Conservation (phyloP, 2,113 vertebrate genomes). For the Phyllostomus discolor region DNA sequence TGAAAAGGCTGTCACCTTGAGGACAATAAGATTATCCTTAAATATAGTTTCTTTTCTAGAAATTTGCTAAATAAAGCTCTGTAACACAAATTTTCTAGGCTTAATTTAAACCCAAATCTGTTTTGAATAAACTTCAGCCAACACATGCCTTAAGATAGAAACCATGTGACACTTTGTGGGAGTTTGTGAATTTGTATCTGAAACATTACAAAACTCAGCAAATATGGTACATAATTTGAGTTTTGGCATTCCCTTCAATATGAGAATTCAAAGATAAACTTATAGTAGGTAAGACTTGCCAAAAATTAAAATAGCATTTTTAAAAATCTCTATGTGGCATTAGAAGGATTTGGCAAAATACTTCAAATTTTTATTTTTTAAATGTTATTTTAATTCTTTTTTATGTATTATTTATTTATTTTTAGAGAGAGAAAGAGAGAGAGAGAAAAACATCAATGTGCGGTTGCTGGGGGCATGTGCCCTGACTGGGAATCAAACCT, state of each 20-base stretch:
- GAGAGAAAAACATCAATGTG: too few species aligned
- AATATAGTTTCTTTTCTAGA: constrained; percentile 46
- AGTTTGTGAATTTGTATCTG: constrained; percentile 38
- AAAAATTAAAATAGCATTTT: constrained; percentile 67
- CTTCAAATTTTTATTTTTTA: constrained; percentile 47
- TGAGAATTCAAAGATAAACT: constrained; percentile 57
- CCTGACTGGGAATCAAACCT: too few species aligned
- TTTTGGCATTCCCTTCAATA: constrained; percentile 41
- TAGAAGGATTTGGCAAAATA: constrained; percentile 36
- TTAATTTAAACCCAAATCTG: constrained; percentile 64
- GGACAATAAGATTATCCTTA: constrained; percentile 36
- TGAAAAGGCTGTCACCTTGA: constrained; percentile 36
- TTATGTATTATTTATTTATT: too few species aligned
- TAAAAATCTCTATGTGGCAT: constrained; percentile 39
- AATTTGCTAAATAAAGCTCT: constrained; percentile 51
- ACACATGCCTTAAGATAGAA: constrained; percentile 60
- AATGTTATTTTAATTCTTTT: constrained; percentile 53
- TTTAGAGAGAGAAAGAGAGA: too few species aligned
- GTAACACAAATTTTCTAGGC: constrained; percentile 56
- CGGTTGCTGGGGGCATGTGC: too few species aligned
- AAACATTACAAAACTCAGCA: constrained; percentile 53
- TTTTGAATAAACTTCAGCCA: constrained; percentile 60
- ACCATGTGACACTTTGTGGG: constrained; percentile 35
- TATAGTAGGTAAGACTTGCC: constrained; percentile 40
- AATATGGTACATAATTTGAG: constrained; percentile 46